A percentile compares a stretch with the other conserved stretches of the same genome.
phyloP scores from a whole-genome alignment of 2,888 invertebrate species.

The Pardosa pseudoannulata region DNA sequence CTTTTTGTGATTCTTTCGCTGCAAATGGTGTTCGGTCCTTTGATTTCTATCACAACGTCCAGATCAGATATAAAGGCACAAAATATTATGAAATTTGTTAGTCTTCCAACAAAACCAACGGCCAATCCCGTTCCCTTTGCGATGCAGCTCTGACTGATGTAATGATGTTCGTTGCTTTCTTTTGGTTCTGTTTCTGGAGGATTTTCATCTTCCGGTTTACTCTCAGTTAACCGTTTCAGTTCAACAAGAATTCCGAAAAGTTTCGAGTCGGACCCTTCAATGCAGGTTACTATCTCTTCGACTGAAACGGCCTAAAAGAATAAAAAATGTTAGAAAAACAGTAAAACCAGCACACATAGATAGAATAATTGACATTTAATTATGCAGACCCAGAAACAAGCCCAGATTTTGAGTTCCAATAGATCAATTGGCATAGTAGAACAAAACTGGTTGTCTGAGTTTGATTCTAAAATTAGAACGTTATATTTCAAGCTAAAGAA shows the following conservation, averaged over 20 bases:
- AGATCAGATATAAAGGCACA: slow-evolving; percentile 68
- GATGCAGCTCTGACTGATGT: slow-evolving; percentile 72
- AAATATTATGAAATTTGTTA: slow-evolving; percentile 76
- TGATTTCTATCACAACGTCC: slow-evolving; percentile 75
- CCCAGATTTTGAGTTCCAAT: too few species aligned
- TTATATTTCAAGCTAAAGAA: too few species aligned
- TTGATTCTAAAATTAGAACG: too few species aligned
- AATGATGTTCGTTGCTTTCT: not conserved
- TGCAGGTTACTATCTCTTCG: slow-evolving; percentile 77
- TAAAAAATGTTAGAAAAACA: slow-evolving; percentile 10
- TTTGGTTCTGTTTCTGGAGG: slow-evolving; percentile 74
- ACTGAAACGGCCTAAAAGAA: slow-evolving; percentile 75
- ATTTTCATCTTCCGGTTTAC: slow-evolving; percentile 76
- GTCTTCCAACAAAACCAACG: slow-evolving; percentile 76
- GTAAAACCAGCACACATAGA: too few species aligned
- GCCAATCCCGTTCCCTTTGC: slow-evolving; percentile 77
- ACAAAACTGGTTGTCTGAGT: too few species aligned
- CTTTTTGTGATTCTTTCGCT: slow-evolving; percentile 71
- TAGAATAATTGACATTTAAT: too few species aligned
- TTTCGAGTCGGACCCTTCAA: slow-evolving; percentile 75
- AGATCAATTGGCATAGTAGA: too few species aligned
- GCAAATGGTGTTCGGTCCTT: slow-evolving; percentile 76
- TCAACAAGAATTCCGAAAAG: slow-evolving; percentile 76
- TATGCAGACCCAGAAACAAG: too few species aligned
- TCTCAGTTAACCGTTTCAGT: slow-evolving; percentile 74